Evolutionary conservation across 2,888 invertebrate species (phyloP).

Genomic region (Choreutis nemorana): DNA sequence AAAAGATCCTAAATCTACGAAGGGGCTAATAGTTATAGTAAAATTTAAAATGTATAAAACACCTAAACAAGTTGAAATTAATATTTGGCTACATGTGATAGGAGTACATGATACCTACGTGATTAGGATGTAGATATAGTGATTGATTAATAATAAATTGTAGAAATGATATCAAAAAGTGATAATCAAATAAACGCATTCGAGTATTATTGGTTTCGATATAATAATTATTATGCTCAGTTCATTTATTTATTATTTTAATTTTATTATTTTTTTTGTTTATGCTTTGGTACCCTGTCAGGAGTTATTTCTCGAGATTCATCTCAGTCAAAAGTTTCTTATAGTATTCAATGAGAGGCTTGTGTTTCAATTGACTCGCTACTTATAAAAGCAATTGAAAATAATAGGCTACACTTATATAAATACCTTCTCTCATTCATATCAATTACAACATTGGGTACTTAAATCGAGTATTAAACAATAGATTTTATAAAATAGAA

Average conservation of each 20-base stretch:
- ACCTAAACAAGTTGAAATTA: conserved; percentile 46
- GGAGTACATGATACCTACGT: conserved; percentile 43
- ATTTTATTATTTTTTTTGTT: conserved; percentile 25
- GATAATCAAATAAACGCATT: conserved; percentile 29
- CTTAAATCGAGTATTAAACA: too few relatives aligned
- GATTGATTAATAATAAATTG: conserved; percentile 17
- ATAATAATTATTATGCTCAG: conserved; percentile 47
- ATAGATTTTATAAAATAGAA: too few relatives aligned
- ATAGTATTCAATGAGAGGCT: too few relatives aligned
- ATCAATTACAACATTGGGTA: too few relatives aligned
- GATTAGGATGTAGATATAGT: conserved; percentile 17
- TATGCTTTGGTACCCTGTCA: conserved; percentile 56
- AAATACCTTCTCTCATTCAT: too few relatives aligned
- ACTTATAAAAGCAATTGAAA: too few relatives aligned
- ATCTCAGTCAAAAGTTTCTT: too few relatives aligned
- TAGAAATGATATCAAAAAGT: conserved; percentile 30
- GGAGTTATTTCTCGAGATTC: conserved; percentile 45
- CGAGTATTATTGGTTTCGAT: conserved; percentile 51
- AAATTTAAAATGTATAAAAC: conserved; percentile 57
- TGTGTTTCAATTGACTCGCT: too few relatives aligned
- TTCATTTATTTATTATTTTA: conserved; percentile 24
- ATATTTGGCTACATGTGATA: conserved; percentile 63
- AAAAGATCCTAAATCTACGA: conserved; percentile 55
- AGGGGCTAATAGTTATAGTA: conserved; percentile 57
- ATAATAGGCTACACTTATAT: too few relatives aligned